Evolutionary conservation across 2,113 vertebrate species (phyloP).

Genomic region (Aspidoscelis tigris): DNA sequence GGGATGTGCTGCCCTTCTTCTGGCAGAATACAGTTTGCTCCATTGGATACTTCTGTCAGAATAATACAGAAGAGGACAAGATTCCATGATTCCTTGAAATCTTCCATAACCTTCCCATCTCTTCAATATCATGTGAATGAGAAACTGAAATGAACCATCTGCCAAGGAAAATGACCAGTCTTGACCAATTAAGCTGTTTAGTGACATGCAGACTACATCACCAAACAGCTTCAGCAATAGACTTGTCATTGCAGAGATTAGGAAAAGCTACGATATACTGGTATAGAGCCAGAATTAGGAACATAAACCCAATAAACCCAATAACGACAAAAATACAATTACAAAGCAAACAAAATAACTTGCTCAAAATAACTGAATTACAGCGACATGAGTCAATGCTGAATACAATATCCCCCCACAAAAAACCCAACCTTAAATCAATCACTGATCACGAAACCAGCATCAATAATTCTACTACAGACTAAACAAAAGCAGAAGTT

Average conservation of each 20-base stretch:
- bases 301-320: background rate
- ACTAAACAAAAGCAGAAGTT: conserved; percentile 80
- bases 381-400: conserved; percentile 39
- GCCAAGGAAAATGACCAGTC: too few species aligned
- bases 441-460: conserved; percentile 69
- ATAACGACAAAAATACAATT: background rate
- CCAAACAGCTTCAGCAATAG: too few species aligned
- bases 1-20: background rate
- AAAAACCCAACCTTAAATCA: conserved; percentile 63
- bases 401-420: conserved; percentile 32
- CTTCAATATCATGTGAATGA: too few species aligned
- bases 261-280: too few species aligned
- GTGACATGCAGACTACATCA: too few species aligned
- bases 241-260: too few species aligned
- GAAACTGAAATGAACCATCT: too few species aligned
- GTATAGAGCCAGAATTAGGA: background rate
- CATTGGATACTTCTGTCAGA: background rate
- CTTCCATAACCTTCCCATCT: too few species aligned
- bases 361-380: conserved; percentile 60
- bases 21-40: background rate
- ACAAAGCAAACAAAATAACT: conserved; percentile 41
- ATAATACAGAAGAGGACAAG: too few species aligned
- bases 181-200: too few species aligned
- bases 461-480: conserved; percentile 71
- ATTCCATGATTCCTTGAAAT: too few species aligned